Evolutionary conservation across 2,888 invertebrate species (phyloP).

Genomic region (Epinotia bilunana): DNA sequence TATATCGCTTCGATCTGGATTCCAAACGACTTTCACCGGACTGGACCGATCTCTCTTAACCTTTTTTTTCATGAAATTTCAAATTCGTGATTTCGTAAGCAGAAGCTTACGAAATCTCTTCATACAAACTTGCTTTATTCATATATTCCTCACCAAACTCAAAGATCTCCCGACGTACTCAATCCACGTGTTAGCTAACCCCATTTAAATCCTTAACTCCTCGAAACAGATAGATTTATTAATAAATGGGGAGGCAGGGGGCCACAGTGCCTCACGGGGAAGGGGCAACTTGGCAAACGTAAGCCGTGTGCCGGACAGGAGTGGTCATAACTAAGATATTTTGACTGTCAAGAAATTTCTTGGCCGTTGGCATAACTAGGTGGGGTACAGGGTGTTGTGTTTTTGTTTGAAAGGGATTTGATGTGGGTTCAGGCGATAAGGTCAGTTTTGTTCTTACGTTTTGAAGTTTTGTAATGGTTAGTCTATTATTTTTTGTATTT

Average conservation of each 20-base stretch:
- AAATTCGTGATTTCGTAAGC: too few relatives aligned
- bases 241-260: conserved; percentile 69
- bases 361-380: conserved; percentile 67
- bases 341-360: conserved; percentile 84
- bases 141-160: not conserved
- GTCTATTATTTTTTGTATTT: not conserved
- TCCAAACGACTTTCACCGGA: too few relatives aligned
- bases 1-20: too few relatives aligned
- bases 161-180: not conserved
- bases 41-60: too few relatives aligned
- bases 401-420: conserved; percentile 30
- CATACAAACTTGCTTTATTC: too few relatives aligned
- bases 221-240: conserved; percentile 81
- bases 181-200: conserved; percentile 41
- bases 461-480: not conserved
- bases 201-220: conserved; percentile 71
- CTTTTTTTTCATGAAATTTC: too few relatives aligned
- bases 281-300: conserved; percentile 78
- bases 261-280: conserved; percentile 70
- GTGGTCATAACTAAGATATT: conserved; percentile 84
- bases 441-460: not conserved
- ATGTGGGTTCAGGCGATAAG: conserved; percentile 16
- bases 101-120: too few relatives aligned
- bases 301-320: conserved; percentile 82
- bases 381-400: conserved; percentile 68